Base-by-base conservation (phyloP, 2,888 invertebrate genomes). In the Drosophila sordidula region DNA sequence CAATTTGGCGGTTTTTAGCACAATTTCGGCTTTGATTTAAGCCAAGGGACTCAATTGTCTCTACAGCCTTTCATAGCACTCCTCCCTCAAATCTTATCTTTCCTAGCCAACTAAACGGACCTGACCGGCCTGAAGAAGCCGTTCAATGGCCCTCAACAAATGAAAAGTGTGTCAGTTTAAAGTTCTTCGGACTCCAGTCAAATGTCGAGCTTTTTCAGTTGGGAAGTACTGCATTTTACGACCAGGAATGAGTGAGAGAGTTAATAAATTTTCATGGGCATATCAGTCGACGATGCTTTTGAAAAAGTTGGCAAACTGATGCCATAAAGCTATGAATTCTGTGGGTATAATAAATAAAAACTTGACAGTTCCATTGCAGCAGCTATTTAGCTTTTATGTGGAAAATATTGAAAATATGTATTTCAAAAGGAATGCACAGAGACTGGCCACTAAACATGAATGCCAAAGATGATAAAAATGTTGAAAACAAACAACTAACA, bases 1-100 rank as follows among this genome's bases (percentile, higher is more conserved):
- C 74, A 68, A 65, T 80, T 80, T 65, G 73, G 81, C 65, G 79
- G 70, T 66, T 78, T 69, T 63, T 64, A 41, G 71, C 66, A 55
- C 73, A 79, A 61, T 78, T 78, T 68, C 66, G 68, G 56, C 70
- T 78, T 67, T 81, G 85, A 81, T 81, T 83, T 71, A 50, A 44
- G 70, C 54, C 45, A 22, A 18, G 57, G 61, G 34, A 41, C 54
- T 29, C 41, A 5, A 36, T 36, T 52, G 22, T 25, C 50, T 25
- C 50, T 50, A 11, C 32, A 22, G 32, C 34, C 42, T 36, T 34
- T 3, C n/a, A 9, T 12, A 32, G 6, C 16, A 18, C 9, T 22
- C 4, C 25, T n/a, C 0, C 14, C 34, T 11, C 54, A n/a, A 34
- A 2, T 0, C 6, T 8, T 3, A 38, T 61, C 44, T 44, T 50